Base-by-base conservation (phyloP, 2,113 vertebrate genomes). In the Hypomesus transpacificus region DNA sequence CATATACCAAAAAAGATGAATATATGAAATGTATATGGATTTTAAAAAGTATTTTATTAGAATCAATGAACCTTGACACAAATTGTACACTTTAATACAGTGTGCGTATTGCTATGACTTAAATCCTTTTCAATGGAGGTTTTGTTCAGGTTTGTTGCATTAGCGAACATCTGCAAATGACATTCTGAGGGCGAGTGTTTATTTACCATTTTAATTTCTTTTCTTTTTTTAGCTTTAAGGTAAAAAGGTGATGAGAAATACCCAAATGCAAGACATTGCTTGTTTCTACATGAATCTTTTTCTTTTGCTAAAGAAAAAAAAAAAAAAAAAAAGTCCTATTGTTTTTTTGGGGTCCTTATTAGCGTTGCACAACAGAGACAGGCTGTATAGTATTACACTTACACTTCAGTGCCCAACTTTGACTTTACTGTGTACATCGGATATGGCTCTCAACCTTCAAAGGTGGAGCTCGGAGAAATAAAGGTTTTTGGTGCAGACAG, bases 271-370 rank as follows among this genome's bases (percentile, higher is more conserved):
- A 93, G 90, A 84, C 86, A 88, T 90, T 86, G 75, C 90, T 93
- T 92, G 92, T 94, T 94, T 92, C 89, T 92, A 92, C 89, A 94
- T 89, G 88, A 90, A 91, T 90, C 76, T 84, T 92, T 80, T 86
- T 82, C 69, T 88, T 93, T 94, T 93, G 89, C 81, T 89, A 91
- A 91, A 82, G 87, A 81, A 82, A 89, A 84, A 85, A 88, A 90
- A 88, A 39, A 51, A n/a, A 46, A 20, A 59, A 50, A 71, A n/a
- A 1, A 21, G 34, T 76, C 72, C 77, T 22, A 46, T 46, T 11
- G 39, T 76, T 70, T 57, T 79, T 82, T 75, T 80, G 64, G 71
- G 50, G 56, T 79, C 66, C 71, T 74, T 66, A 69, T 64, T 68
- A 67, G 76, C 81, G 66, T 77, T 77, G 70, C 75, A 74, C 73